Evolutionary conservation across 2,113 vertebrate species (phyloP).

Genomic region (Bubo bubo): DNA sequence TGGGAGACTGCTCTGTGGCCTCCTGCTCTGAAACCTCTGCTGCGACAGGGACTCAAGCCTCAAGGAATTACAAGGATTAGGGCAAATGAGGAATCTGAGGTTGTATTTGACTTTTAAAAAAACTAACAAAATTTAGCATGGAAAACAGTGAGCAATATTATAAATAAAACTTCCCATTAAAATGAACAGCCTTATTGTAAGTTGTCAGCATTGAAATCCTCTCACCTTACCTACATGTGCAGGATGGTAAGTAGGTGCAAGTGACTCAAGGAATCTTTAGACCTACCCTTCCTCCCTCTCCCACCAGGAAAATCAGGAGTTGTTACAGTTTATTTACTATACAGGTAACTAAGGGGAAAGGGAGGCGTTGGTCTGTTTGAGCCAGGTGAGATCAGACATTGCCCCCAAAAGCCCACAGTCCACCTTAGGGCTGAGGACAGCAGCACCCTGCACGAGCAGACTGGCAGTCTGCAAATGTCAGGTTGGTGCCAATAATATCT

Average conservation of each 20-base stretch:
- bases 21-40: neutral
- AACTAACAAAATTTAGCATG: neutral
- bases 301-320: neutral
- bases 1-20: neutral
- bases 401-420: neutral
- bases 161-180: neutral
- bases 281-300: neutral
- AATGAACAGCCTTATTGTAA: neutral
- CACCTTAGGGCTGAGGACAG: accelerated
- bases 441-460: neutral
- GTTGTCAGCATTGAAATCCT: neutral
- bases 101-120: neutral
- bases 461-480: neutral
- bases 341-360: neutral
- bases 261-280: neutral
- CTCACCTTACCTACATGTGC: neutral
- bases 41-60: neutral
- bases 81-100: neutral
- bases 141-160: neutral
- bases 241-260: neutral
- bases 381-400: neutral
- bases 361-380: neutral
- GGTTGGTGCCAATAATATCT: neutral
- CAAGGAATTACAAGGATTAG: neutral
- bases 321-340: neutral